These are phyloP conservation scores for Atherinosoma microstoma DNA, from an alignment of 2,797 vertebrate species.

Conservation along the genomic window DNA sequence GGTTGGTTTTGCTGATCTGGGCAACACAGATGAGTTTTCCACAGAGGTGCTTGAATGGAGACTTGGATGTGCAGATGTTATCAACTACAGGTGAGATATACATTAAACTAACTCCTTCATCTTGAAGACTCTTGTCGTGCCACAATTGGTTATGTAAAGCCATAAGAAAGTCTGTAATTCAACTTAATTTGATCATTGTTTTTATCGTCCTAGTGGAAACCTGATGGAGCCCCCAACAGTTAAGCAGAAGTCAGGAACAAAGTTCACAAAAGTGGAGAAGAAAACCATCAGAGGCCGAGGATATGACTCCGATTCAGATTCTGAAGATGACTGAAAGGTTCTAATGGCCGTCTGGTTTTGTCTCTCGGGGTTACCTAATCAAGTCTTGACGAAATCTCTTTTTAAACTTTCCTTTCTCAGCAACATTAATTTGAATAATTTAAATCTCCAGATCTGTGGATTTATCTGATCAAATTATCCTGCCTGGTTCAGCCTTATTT, in stretches of 20 bases:
- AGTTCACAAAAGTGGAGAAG: conserved; percentile 95
- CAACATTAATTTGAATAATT: conserved; percentile 11
- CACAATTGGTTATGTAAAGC: background rate
- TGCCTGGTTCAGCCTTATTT: conserved; percentile 19
- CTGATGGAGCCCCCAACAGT: conserved; percentile 91
- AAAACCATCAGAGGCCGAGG: conserved; percentile 93
- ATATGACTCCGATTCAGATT: conserved; percentile 93
- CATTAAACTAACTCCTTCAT: background rate
- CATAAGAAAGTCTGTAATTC: background rate
- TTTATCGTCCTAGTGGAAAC: conserved; percentile 86
- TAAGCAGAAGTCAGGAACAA: conserved; percentile 87
- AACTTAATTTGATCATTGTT: background rate
- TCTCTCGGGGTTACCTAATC: conserved; percentile 70
- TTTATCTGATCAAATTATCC: background rate
- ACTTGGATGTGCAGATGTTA: conserved; percentile 90
- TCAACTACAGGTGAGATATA: conserved; percentile 91
- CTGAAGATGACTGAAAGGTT: conserved; percentile 89
- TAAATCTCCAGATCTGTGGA: background rate
- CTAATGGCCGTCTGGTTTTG: conserved; percentile 14
- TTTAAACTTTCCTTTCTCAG: conserved; percentile 5
- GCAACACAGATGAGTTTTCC: conserved; percentile 95
- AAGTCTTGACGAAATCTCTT: conserved; percentile 18
- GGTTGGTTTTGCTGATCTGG: conserved; percentile 93
- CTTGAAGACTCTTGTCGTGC: background rate
- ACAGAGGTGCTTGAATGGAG: conserved; percentile 97